Conservation (phyloP, 2,888 invertebrate genomes). For the Endomychus coccineus region DNA sequence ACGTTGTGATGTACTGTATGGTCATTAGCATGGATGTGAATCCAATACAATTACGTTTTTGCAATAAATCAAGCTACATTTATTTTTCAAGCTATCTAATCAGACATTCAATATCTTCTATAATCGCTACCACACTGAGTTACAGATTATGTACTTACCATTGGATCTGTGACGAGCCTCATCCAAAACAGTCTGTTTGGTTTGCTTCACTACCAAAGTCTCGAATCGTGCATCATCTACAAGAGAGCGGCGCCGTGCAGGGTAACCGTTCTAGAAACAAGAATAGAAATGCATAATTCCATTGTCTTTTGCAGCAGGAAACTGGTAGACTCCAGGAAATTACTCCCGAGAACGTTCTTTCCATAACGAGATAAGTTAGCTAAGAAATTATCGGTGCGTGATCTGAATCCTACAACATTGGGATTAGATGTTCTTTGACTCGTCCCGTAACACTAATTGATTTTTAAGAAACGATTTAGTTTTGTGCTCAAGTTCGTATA, state of each 20-base stretch:
- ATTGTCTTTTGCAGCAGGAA: slow-evolving; percentile 36
- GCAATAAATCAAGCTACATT: too few species aligned
- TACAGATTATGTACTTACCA: too few species aligned
- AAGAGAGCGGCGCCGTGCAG: slow-evolving; percentile 87
- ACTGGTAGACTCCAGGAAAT: slow-evolving; percentile 30
- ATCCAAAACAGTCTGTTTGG: slow-evolving; percentile 85
- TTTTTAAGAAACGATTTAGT: too few species aligned
- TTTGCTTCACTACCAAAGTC: slow-evolving; percentile 90
- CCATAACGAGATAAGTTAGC: slow-evolving; percentile 19
- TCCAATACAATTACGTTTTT: too few species aligned
- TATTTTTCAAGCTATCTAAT: too few species aligned
- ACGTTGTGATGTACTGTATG: too few species aligned
- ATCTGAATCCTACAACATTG: not conserved
- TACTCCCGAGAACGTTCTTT: slow-evolving; percentile 20
- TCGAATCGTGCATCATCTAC: slow-evolving; percentile 98
- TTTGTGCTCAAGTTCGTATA: too few species aligned
- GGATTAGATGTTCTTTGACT: too few species aligned
- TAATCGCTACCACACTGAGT: too few species aligned
- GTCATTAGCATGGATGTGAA: too few species aligned
- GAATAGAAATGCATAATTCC: slow-evolving; percentile 11
- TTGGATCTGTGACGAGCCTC: slow-evolving; percentile 83
- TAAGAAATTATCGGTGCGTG: not conserved
- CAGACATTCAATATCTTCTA: too few species aligned
- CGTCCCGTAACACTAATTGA: too few species aligned
- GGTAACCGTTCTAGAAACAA: slow-evolving; percentile 86